Evolutionary conservation across 2,888 invertebrate species (phyloP), one percentile per base, ranked within the genome.

Genomic region (Hetaerina titia): DNA sequence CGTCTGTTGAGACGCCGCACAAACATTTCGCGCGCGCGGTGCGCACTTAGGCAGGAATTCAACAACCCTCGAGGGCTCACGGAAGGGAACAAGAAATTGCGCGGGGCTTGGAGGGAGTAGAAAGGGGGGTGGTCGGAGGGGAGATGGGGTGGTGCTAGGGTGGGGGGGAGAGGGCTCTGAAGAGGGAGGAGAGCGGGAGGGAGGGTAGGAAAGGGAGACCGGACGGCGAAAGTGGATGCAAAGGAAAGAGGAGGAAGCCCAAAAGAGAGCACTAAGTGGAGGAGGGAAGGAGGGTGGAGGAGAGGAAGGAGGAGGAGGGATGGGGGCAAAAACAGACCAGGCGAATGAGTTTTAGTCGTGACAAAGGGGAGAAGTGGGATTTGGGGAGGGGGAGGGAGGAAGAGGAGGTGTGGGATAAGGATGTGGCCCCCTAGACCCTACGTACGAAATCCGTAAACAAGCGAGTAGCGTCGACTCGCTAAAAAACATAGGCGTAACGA

Each of bases 321-420:
- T 88, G 92, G 94, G 95, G 95, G 89, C 95, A 95, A 95, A 94
- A 95, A 95, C 95, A 95, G 95, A 95, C 95, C 95, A 63, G 95
- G 94, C 95, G 95, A 90, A 95, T 95, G 95, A 94, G 95, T 89
- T 89, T 31, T 19, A 89, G 89, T n/a, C 89, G 89, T 69, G 92
- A 74, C 92, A 69, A 92, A 92, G 74, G 11, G 74, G 56, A 81
- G 31, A 31, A 45, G 45, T 45, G 45, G 45, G 45, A 45, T 45
- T 45, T 45, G 13, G 81, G 13, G 81, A 81, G 31, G 7, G 69
- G 81, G 22, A 13, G 74, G 25, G 74, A n/a, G 81, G 31, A 15
- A 81, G 69, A 69, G 25, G 13, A 5, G 31, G 69, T n/a, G 4
- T 45, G 45, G 45, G 45, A 45, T 90, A 88, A 57, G 58, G 89